Conservation (phyloP, 2,113 vertebrate genomes). For the Dascyllus trimaculatus region DNA sequence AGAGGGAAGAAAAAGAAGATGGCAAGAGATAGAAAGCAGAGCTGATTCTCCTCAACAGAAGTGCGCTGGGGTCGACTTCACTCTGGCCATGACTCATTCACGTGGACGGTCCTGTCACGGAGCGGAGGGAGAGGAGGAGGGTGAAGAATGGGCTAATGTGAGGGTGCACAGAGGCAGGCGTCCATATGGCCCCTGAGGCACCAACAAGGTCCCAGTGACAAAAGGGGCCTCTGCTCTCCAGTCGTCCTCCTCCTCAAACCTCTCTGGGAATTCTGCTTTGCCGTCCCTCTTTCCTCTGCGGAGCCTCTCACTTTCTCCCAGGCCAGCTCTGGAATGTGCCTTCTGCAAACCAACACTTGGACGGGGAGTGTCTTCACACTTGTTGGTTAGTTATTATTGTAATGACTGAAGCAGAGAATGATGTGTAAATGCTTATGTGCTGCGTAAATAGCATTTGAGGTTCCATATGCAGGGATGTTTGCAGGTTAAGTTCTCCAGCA, state of each 20-base stretch:
- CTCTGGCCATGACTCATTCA: slow-evolving; percentile 75
- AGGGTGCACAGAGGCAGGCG: slow-evolving; percentile 71
- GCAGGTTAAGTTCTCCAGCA: slow-evolving; percentile 13
- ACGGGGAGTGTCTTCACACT: slow-evolving; percentile 45
- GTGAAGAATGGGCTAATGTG: slow-evolving; percentile 69
- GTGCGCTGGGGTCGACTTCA: slow-evolving; percentile 77
- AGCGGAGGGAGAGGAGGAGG: slow-evolving; percentile 40
- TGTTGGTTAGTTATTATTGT: slow-evolving; percentile 50
- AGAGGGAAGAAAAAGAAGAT: slow-evolving; percentile 19
- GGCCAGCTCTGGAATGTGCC: slow-evolving; percentile 71
- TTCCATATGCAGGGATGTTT: slow-evolving; percentile 30
- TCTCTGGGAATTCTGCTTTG: slow-evolving; percentile 67
- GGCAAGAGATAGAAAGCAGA: slow-evolving; percentile 23
- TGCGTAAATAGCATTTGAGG: slow-evolving; percentile 33
- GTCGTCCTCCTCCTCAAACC: slow-evolving; percentile 55
- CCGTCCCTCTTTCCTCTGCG: slow-evolving; percentile 45
- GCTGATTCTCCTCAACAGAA: slow-evolving; percentile 50
- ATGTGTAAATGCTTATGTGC: slow-evolving; percentile 28
- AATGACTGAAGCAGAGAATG: slow-evolving; percentile 47
- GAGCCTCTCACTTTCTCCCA: slow-evolving; percentile 71
- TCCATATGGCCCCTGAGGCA: slow-evolving; percentile 71
- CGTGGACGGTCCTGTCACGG: slow-evolving; percentile 62
- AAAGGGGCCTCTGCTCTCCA: slow-evolving; percentile 61
- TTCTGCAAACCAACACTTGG: slow-evolving; percentile 48
- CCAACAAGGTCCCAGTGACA: slow-evolving; percentile 68